phyloP scores from a whole-genome alignment of 2,888 invertebrate genomes.

The Villa cingulata region DNA sequence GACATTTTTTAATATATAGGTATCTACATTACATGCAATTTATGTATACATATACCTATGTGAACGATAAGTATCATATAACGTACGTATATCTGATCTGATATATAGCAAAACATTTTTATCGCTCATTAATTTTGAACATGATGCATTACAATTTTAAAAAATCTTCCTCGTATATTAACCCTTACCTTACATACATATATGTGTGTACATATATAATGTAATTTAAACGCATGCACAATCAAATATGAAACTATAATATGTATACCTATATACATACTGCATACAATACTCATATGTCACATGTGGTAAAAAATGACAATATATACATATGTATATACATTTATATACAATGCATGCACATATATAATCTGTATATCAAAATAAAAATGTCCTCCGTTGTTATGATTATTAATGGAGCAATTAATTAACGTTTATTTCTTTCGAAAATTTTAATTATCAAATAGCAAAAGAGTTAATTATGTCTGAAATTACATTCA shows the following conservation, averaged over 20 bases:
- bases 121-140: slow-evolving; percentile 7
- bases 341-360: not conserved
- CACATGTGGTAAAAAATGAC: too few species aligned
- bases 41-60: too few species aligned
- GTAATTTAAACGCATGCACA: not conserved
- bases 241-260: not conserved
- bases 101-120: too few species aligned
- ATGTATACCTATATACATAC: too few species aligned
- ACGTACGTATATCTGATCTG: too few species aligned
- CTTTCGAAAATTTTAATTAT: slow-evolving; percentile 8
- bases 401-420: slow-evolving; percentile 4
- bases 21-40: too few species aligned
- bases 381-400: not conserved
- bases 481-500: slow-evolving; percentile 8
- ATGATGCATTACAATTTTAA: slow-evolving; percentile 4
- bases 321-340: not conserved
- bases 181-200: too few species aligned
- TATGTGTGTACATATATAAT: slow-evolving; percentile 2
- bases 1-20: too few species aligned
- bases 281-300: too few species aligned
- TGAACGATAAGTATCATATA: too few species aligned
- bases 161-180: too few species aligned
- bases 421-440: slow-evolving; percentile 10
- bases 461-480: slow-evolving; percentile 6
- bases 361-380: slow-evolving; percentile 1